Base-by-base conservation (phyloP, 2,888 invertebrate genomes). In the Caenorhabditis imperialis region DNA sequence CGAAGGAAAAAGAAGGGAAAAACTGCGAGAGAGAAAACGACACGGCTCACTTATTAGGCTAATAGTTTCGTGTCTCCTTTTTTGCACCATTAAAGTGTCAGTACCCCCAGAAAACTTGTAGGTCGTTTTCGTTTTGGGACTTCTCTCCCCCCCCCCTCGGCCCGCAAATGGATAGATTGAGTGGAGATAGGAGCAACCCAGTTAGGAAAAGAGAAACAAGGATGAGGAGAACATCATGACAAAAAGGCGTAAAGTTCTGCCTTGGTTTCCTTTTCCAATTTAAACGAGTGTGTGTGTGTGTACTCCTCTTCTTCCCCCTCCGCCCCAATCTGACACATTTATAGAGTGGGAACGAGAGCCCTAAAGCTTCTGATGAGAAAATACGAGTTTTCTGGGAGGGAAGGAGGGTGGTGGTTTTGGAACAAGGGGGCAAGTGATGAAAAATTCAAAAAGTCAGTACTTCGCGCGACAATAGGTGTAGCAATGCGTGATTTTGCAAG, bases 161-260 rank as follows among this genome's bases (percentile, higher is more conserved):
- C 30, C 30, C 30, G 10, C 10, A 57, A 67, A 67, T 67, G 67
- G 67, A 67, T 67, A 67, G 67, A 67, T 67, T 67, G 67, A 67
- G 57, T 67, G 55, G 50, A 67, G 67, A 67, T 67, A 67, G 65
- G 53, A 10, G 10, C 6, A 30, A 30, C 30, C 6, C 30, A 30
- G 30, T 7, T 7, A 10, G 30, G 30, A 30, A 30, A 30, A 30
- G n/a, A 30, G 45, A 18, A 44, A 23, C 12, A 33, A 38, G 45
- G 30, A 33, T 2, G 20, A 40, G 40, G 33, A 20, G 67, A 67
- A 67, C 67, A 67, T 67, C 67, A 67, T 55, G 67, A 10, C n/a
- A 67, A 67, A 65, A 67, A 67, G 67, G 67, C 67, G 67, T 67
- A 57, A 67, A 67, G 67, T 67, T 67, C 67, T 67, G 57, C 50